Base-by-base conservation (phyloP, 2,888 invertebrate genomes). In the Cyaniris semiargus region DNA sequence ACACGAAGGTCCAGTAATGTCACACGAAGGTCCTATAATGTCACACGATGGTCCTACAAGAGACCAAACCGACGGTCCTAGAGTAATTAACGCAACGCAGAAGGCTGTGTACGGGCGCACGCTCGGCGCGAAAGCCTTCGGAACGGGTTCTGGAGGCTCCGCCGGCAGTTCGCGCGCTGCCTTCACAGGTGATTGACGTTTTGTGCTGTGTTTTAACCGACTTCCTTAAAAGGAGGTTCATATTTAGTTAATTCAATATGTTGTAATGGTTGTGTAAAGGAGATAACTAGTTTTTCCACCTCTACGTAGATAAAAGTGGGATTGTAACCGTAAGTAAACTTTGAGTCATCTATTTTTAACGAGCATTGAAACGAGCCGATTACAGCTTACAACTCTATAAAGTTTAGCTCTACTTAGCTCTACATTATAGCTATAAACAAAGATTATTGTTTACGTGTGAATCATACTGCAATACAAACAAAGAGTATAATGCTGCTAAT, bases 111-210 rank as follows among this genome's bases (percentile, higher is more conserved):
- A 71, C 38, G 27, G 44, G 74, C 48, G 23, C 3, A 38, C 23
- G 44, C 21, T 27, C n/a, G 44, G 44, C 74, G 53, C 48, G 48
- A 27, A 48, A 74, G 74, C 74, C 74, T 74, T 74, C 74, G 89
- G 88, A 94, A 93, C 91, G 86, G 90, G 92, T 93, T 92, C 90
- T 86, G 87, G 18, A 86, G 81, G 85, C 85, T 93, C 95, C 91
- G 95, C 87, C 95, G 93, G 93, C 96, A 92, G 94, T 96, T 88
- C 90, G 92, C 92, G 88, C 91, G 88, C 86, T 88, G 82, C 89
- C 86, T 83, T 83, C 79, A 88, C 90, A 94, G 94, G 94, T 94
- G 93, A 94, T 92, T 93, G 94, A 93, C 92, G 77, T 76, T 84
- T 81, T 79, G 80, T 72, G 38, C 80, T 78, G 78, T 78, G 79